These are phyloP conservation scores for Tribolium madens DNA, from an alignment of 1,140 invertebrate species.

Conservation along the genomic window DNA sequence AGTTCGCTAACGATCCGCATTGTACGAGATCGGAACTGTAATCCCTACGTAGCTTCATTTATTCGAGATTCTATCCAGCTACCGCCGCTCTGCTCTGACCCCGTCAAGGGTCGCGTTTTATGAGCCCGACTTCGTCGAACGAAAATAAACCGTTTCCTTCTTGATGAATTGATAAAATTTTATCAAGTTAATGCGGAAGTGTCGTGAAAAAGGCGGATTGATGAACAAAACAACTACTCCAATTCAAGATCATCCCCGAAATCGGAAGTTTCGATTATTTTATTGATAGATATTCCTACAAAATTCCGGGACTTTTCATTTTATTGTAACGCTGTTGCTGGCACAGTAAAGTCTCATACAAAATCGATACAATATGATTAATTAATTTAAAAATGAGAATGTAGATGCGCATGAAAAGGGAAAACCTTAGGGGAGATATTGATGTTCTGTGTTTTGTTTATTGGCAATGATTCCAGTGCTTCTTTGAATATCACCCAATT, in stretches of 20 bases:
- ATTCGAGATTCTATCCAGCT: conserved; percentile 2
- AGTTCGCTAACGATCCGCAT: conserved; percentile 48
- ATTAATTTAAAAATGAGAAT: conserved; percentile 26
- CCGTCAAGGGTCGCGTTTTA: conserved; percentile 12
- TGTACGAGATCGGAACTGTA: conserved; percentile 38
- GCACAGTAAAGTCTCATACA: background rate
- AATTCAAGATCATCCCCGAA: background rate
- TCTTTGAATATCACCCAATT: background rate
- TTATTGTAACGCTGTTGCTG: background rate
- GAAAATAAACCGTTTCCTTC: conserved; percentile 26
- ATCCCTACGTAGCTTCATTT: conserved; percentile 35
- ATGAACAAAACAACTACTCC: background rate
- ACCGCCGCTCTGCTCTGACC: conserved; percentile 15
- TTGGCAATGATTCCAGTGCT: background rate
- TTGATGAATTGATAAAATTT: conserved; percentile 23
- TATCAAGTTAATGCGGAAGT: conserved; percentile 3
- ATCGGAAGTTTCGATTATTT: too few species aligned
- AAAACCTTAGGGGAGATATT: conserved; percentile 15
- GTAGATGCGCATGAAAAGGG: conserved; percentile 9
- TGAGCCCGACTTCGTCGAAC: conserved; percentile 20
- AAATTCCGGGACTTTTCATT: background rate
- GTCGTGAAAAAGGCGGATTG: background rate
- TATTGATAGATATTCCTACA: too few species aligned
- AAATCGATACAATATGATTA: conserved; percentile 18
- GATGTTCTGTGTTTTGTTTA: conserved; percentile 1